A percentile compares a stretch with the other conserved stretches of the same genome.
These are phyloP conservation scores for Amphipyra berbera DNA, from an alignment of 2,888 invertebrate species.

Conservation along the genomic window DNA sequence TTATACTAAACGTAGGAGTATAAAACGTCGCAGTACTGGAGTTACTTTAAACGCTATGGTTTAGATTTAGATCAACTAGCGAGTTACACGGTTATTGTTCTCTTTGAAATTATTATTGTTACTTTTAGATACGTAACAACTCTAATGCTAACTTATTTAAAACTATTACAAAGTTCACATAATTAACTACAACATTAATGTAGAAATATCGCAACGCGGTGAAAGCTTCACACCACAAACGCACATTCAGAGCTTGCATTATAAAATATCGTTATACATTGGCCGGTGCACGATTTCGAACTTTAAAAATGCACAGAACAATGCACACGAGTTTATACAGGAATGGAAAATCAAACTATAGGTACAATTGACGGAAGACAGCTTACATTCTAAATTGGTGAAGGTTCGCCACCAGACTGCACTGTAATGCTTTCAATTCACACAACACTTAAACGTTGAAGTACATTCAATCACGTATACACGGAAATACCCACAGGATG, in stretches of 20 bases:
- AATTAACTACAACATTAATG: conserved; percentile 37
- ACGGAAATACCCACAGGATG: conserved; percentile 25
- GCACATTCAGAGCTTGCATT: conserved; percentile 49
- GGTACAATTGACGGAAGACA: conserved; percentile 64
- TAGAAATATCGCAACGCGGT: conserved; percentile 45
- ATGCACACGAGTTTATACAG: conserved; percentile 50
- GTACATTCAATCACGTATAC: conserved; percentile 34
- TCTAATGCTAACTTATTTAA: conserved; percentile 45
- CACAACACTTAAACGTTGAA: conserved; percentile 41
- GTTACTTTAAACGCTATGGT: conserved; percentile 31
- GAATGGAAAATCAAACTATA: conserved; percentile 65
- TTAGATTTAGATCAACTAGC: conserved; percentile 44
- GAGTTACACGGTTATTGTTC: conserved; percentile 49
- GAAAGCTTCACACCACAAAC: conserved; percentile 46
- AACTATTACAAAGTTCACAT: conserved; percentile 42
- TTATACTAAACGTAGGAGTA: conserved; percentile 59
- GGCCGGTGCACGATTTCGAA: conserved; percentile 39
- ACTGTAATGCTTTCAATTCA: conserved; percentile 43
- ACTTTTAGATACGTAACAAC: conserved; percentile 38
- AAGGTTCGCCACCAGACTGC: conserved; percentile 45
- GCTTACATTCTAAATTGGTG: conserved; percentile 61
- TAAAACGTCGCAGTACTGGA: conserved; percentile 31
- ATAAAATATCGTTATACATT: conserved; percentile 36
- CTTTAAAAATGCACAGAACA: conserved; percentile 45
- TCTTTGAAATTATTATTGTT: conserved; percentile 38